A percentile compares a stretch with the other conserved stretches of the same genome.
phyloP scores from a whole-genome alignment of 2,888 invertebrate species.

The Coecobrya sp. region DNA sequence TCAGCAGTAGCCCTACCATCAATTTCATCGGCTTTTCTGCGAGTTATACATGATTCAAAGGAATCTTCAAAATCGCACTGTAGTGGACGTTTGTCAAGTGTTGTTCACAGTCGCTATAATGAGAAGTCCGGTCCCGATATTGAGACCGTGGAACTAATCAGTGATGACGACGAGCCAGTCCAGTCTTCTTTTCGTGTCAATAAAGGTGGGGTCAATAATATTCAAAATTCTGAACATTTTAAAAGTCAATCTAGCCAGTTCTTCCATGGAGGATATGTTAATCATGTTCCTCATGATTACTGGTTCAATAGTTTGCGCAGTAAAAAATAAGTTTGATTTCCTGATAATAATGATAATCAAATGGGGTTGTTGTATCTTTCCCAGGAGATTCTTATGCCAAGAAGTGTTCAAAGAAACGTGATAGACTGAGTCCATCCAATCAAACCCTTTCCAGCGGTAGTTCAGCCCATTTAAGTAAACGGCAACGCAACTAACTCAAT shows the following conservation, averaged over 20 bases:
- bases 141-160: constrained; percentile 47
- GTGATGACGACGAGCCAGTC: constrained; percentile 53
- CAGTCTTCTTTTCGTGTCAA: background rate
- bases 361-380: constrained; percentile 56
- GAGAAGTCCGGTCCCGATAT: constrained; percentile 26
- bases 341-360: background rate
- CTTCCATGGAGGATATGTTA: constrained; percentile 53
- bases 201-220: background rate
- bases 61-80: background rate
- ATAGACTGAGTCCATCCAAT: constrained; percentile 37
- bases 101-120: background rate
- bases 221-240: background rate
- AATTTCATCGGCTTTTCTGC: constrained; percentile 27
- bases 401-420: constrained; percentile 52
- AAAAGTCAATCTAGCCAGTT: constrained; percentile 6
- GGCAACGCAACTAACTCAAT: background rate
- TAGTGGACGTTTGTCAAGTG: constrained; percentile 31
- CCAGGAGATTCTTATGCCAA: constrained; percentile 54
- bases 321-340: background rate
- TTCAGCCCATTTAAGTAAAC: background rate
- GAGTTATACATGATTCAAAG: background rate
- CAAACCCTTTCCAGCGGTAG: background rate
- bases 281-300: constrained; percentile 69
- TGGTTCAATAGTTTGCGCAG: constrained; percentile 64
- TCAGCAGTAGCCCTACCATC: background rate